phyloP scores from a whole-genome alignment of 2,888 invertebrate species.

The Heliconius hortense region DNA sequence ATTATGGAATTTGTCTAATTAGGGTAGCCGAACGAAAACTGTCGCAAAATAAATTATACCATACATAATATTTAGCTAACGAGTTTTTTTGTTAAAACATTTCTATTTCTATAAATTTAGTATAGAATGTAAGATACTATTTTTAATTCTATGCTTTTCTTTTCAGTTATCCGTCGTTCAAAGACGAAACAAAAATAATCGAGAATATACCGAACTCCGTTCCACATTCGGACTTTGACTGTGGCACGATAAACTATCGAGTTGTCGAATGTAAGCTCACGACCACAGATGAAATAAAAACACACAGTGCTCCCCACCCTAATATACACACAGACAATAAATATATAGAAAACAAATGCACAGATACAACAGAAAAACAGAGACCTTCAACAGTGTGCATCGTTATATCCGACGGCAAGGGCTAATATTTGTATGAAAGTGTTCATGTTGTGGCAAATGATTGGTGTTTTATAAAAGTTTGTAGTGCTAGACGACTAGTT shows the following conservation, averaged over 20 bases:
- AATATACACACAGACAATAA: conserved; percentile 55
- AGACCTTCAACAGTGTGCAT: conserved; percentile 81
- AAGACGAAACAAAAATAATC: conserved; percentile 65
- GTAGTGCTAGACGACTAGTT: conserved; percentile 35
- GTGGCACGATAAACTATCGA: conserved; percentile 72
- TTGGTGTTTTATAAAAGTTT: conserved; percentile 31
- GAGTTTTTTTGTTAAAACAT: too few species aligned
- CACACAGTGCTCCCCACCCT: conserved; percentile 52
- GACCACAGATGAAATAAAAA: conserved; percentile 67
- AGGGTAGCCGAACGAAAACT: too few species aligned
- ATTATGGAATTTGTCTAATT: too few species aligned
- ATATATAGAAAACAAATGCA: conserved; percentile 24
- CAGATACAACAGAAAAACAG: conserved; percentile 41
- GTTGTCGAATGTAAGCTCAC: conserved; percentile 77
- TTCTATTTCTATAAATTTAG: background rate
- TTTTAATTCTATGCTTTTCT: conserved; percentile 5
- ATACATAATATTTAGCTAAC: too few species aligned
- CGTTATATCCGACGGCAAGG: conserved; percentile 81
- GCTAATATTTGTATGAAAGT: conserved; percentile 60
- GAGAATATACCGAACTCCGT: conserved; percentile 70
- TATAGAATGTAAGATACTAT: background rate
- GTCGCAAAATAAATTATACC: too few species aligned
- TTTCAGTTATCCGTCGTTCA: conserved; percentile 74
- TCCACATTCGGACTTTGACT: conserved; percentile 70
- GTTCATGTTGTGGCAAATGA: conserved; percentile 37